Percentiles rank a stretch among this genome's conserved stretches.
Conservation (phyloP, 2,113 vertebrate genomes). For the Sylvia atricapilla region DNA sequence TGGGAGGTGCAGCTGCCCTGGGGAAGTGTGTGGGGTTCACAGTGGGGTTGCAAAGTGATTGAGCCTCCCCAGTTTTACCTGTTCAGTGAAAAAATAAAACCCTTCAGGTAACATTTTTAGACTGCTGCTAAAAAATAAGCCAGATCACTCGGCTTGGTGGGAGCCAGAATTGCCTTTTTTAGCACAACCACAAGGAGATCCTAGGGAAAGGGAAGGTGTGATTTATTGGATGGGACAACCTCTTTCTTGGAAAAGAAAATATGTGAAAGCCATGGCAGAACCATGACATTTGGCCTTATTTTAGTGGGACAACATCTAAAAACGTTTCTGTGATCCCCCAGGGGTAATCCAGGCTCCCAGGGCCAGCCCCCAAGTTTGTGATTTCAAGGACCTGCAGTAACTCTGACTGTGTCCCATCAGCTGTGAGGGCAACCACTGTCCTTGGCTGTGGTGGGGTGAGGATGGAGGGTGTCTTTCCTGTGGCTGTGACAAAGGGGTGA, state of each 20-base stretch:
- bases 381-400: not conserved
- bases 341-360: not conserved
- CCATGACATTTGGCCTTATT: not conserved
- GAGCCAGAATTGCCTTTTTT: not conserved
- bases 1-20: not conserved
- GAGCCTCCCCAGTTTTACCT: not conserved
- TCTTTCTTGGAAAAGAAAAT: not conserved
- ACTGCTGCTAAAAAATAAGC: not conserved
- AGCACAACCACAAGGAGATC: not conserved
- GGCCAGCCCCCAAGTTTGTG: not conserved
- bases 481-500: not conserved
- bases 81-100: not conserved
- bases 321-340: accelerated
- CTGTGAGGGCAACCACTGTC: accelerated
- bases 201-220: not conserved
- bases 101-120: not conserved
- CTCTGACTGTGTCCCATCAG: not conserved
- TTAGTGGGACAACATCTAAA: not conserved
- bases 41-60: not conserved
- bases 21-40: not conserved
- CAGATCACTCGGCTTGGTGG: not conserved
- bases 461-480: not conserved
- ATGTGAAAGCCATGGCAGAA: not conserved
- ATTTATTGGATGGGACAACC: not conserved
- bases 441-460: not conserved